Conservation (phyloP, 2,888 invertebrate species). For the Sycophila texana region DNA sequence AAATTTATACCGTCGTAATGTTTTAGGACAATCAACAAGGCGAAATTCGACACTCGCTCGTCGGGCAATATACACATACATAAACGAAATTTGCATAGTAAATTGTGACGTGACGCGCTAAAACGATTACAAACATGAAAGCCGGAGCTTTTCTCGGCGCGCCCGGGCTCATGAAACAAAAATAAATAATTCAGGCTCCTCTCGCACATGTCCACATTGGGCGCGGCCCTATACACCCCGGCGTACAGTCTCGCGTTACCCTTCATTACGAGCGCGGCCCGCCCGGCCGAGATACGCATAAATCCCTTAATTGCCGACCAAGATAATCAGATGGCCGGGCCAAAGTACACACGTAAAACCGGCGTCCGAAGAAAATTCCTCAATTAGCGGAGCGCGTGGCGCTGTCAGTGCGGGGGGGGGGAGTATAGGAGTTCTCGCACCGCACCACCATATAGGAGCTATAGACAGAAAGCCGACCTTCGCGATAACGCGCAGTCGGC, state of each 20-base stretch:
- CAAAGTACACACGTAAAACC: conserved; percentile 6
- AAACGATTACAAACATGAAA: not conserved
- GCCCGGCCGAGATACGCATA: conserved; percentile 25
- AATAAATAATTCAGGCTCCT: conserved; percentile 34
- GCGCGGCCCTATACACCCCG: not conserved
- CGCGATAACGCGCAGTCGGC: not conserved
- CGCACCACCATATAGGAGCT: not conserved
- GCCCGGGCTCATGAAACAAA: not conserved
- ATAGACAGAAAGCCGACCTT: conserved; percentile 25
- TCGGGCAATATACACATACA: no score
- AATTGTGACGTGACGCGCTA: no score
- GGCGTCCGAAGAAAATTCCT: conserved; percentile 31
- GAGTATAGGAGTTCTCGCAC: conserved; percentile 31
- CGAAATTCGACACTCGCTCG: no score
- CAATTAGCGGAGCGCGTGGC: conserved; percentile 45
- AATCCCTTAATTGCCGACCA: conserved; percentile 51
- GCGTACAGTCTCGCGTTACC: not conserved
- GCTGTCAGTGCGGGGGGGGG: not conserved
- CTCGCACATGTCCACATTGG: not conserved
- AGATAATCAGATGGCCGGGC: conserved; percentile 40
- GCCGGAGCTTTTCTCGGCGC: not conserved
- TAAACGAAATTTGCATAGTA: no score
- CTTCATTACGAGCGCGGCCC: conserved; percentile 12
- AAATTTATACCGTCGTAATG: no score
- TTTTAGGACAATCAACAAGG: no score